Base-by-base conservation (phyloP, 2,888 invertebrate genomes). In the Pogonocherus hispidulus region DNA sequence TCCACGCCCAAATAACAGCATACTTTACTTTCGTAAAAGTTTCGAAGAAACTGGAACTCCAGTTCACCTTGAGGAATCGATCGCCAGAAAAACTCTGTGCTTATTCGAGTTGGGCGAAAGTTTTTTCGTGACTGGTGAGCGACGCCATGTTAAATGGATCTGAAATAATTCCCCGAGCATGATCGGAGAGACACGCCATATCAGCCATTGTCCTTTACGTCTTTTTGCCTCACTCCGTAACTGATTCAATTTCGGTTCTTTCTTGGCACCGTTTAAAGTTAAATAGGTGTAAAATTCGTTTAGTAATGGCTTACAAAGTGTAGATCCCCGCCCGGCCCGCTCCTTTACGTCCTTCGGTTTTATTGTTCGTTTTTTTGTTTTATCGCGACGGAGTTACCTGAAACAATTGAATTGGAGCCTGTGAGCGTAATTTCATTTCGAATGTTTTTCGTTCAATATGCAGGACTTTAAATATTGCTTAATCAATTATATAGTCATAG, bases 261-360 rank as follows among this genome's bases (percentile, higher is more conserved):
- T 77, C 77, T 78, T 73, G 77, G 72, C 78, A 72, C 80, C 83
- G 82, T 84, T 84, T 81, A 81, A 82, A 84, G 84, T 84, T 85
- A 84, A 85, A 85, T 84, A 84, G 84, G 85, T 85, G 85, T 85
- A 85, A 85, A 85, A 85, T 85, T 85, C 83, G 78, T 83, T 81
- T 78, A 79, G 84, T 83, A 84, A 84, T 83, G 79, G 84, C 77
- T 81, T 80, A 83, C 81, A 82, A 84, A 41, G 41, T 41, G 41
- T 41, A n/a, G 41, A 83, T 83, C 82, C 82, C 59, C 69, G 70
- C 71, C 68, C 64, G 57, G 37, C 62, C 44, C 47, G 19, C 11
- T 35, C 22, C 14, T 49, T 49, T 37, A 49, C 14, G 37, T 14
- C 20, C 37, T 19, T 51, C 35, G 35, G 51, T 37, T 62, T 62